These are phyloP conservation scores for Drosophila neonasuta DNA, from an alignment of 2,888 invertebrate genomes.

Conservation along the genomic window DNA sequence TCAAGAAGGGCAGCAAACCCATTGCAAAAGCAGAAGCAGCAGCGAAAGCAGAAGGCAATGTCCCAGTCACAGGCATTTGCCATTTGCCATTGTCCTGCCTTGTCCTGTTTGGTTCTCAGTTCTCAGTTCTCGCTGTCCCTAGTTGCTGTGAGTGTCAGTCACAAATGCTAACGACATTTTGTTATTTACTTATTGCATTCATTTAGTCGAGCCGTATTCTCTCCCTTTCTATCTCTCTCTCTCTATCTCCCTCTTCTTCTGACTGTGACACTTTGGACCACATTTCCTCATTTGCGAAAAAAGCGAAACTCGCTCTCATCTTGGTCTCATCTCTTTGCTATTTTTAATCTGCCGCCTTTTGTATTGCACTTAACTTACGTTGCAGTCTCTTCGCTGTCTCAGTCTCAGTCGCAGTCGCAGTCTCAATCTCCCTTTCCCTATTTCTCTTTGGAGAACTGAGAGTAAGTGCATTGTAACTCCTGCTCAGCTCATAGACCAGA, in stretches of 20 bases:
- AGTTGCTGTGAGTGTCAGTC: constrained; percentile 66
- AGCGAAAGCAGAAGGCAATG: constrained; percentile 9
- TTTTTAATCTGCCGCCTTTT: constrained; percentile 73
- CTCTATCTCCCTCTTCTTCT: constrained; percentile 14
- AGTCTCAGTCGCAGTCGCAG: neutral
- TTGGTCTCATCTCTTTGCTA: constrained; percentile 68
- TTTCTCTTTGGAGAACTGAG: constrained; percentile 14
- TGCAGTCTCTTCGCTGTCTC: constrained; percentile 52
- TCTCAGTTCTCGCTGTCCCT: constrained; percentile 14
- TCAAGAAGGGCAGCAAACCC: constrained; percentile 57
- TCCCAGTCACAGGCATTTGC: constrained; percentile 58
- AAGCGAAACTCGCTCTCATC: constrained; percentile 26
- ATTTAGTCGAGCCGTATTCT: constrained; percentile 63
- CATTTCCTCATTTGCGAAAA: constrained; percentile 50
- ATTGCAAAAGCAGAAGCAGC: constrained; percentile 26
- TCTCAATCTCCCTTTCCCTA: neutral
- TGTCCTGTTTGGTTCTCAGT: constrained; percentile 23
- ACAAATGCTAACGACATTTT: constrained; percentile 76
- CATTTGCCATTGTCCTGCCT: constrained; percentile 63
- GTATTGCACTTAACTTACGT: constrained; percentile 73
- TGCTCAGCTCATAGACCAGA: constrained; percentile 48
- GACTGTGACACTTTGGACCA: constrained; percentile 41
- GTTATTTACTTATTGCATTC: constrained; percentile 79
- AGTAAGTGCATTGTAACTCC: constrained; percentile 52
- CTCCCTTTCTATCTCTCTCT: constrained; percentile 14